Evolutionary conservation across 2,888 invertebrate species (phyloP).

Genomic region (Drosophila neoperkinsi): DNA sequence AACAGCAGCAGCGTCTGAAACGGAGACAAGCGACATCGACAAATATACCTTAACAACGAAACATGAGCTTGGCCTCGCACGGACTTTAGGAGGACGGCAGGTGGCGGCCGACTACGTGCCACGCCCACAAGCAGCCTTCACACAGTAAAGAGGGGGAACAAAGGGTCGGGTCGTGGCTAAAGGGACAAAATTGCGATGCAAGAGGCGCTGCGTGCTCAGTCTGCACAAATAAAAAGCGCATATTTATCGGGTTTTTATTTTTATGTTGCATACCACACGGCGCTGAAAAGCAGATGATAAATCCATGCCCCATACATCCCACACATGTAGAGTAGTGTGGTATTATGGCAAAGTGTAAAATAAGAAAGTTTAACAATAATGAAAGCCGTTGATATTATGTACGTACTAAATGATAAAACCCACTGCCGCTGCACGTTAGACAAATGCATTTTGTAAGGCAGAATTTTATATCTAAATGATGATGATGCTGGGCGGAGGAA

Average conservation of each 20-base stretch:
- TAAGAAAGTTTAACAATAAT: constrained; percentile 41
- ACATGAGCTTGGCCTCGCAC: constrained; percentile 32
- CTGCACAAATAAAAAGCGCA: constrained; percentile 58
- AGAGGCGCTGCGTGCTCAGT: constrained; percentile 29
- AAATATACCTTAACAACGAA: constrained; percentile 65
- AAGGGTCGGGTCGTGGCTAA: neutral
- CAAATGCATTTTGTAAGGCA: constrained; percentile 23
- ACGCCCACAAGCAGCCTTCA: constrained; percentile 42
- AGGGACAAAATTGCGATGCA: constrained; percentile 29
- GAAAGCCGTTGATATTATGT: constrained; percentile 47
- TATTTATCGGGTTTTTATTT: constrained; percentile 58
- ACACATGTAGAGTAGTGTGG: neutral
- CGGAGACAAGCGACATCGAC: constrained; percentile 29
- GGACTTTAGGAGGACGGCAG: constrained; percentile 7
- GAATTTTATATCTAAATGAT: constrained; percentile 23
- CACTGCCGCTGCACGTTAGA: constrained; percentile 42
- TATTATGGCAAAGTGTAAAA: constrained; percentile 13
- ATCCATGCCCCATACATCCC: constrained; percentile 12
- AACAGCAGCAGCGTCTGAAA: constrained; percentile 40
- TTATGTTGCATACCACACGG: constrained; percentile 70
- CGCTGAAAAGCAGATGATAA: constrained; percentile 42
- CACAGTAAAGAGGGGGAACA: constrained; percentile 12
- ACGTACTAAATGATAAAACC: constrained; percentile 53
- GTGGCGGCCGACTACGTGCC: constrained; percentile 23
- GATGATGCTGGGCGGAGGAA: constrained; percentile 10